Conservation (phyloP, 92 coral and sea anemone genomes). For the Bergia puertoricense region DNA sequence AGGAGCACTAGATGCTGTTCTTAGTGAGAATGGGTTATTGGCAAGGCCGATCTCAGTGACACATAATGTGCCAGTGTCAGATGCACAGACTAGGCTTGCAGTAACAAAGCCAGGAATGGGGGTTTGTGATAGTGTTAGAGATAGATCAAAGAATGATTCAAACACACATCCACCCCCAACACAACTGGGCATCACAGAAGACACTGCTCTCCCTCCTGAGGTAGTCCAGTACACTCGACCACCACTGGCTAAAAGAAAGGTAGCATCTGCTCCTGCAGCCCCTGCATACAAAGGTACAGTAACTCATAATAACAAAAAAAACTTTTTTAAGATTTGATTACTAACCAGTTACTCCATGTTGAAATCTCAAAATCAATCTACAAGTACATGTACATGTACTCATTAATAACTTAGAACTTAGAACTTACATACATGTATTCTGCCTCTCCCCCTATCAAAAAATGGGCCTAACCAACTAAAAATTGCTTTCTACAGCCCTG, state of each 20-base stretch:
- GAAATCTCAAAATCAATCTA: too few species aligned
- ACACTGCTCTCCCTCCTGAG: slow-evolving; percentile 33
- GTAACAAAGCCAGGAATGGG: not conserved
- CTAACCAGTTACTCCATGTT: too few species aligned
- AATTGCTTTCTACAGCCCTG: too few species aligned
- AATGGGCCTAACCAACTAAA: too few species aligned
- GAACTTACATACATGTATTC: too few species aligned
- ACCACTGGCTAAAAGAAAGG: slow-evolving; percentile 81
- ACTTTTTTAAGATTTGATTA: too few species aligned
- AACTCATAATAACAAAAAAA: too few species aligned
- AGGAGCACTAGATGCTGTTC: not conserved
- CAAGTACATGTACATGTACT: too few species aligned
- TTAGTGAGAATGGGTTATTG: not conserved
- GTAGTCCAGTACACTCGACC: slow-evolving; percentile 35
- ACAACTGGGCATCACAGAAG: slow-evolving; percentile 20
- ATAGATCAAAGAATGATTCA: slow-evolving; percentile 12
- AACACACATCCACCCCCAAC: slow-evolving; percentile 30
- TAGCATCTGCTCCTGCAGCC: slow-evolving; percentile 83
- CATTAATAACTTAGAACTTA: too few species aligned
- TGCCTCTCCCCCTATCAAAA: too few species aligned
- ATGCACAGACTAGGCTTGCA: not conserved
- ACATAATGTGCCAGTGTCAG: not conserved
- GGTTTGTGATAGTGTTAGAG: not conserved
- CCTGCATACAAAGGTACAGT: slow-evolving; percentile 87
- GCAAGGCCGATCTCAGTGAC: not conserved